Conservation (phyloP, 2,113 vertebrate genomes). For the Nesospiza acunhae region DNA sequence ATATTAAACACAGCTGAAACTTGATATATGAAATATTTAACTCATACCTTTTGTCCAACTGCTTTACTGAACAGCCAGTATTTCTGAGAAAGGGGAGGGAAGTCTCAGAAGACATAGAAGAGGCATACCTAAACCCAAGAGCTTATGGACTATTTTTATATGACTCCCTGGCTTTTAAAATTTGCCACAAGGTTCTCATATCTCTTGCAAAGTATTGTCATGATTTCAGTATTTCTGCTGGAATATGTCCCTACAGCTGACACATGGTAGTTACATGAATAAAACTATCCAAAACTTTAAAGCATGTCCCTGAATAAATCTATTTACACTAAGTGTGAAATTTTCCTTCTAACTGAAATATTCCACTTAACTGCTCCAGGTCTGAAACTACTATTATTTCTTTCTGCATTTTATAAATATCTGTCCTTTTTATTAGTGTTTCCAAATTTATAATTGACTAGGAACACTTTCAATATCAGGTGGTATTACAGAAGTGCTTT, state of each 20-base stretch:
- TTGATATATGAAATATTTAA: background rate
- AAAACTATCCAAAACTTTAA: background rate
- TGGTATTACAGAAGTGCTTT: background rate
- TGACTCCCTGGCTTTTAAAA: background rate
- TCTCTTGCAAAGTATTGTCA: background rate
- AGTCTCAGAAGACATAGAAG: background rate
- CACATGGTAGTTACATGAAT: background rate
- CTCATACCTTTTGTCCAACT: background rate
- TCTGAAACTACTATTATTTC: background rate
- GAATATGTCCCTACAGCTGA: background rate
- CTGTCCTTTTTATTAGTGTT: background rate
- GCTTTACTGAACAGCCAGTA: background rate
- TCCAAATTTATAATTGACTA: background rate
- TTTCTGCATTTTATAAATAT: background rate
- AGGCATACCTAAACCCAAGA: background rate
- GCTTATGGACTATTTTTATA: background rate
- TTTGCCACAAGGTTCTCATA: background rate
- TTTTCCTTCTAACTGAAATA: background rate
- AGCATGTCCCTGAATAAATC: background rate
- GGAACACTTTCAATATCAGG: background rate
- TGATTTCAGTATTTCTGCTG: background rate
- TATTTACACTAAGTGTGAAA: background rate
- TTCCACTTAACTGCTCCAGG: background rate
- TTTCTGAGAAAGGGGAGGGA: background rate
- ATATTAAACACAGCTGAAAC: background rate